Conservation (phyloP, 2,797 vertebrate genomes). For the Mormyrops attenuatus region DNA sequence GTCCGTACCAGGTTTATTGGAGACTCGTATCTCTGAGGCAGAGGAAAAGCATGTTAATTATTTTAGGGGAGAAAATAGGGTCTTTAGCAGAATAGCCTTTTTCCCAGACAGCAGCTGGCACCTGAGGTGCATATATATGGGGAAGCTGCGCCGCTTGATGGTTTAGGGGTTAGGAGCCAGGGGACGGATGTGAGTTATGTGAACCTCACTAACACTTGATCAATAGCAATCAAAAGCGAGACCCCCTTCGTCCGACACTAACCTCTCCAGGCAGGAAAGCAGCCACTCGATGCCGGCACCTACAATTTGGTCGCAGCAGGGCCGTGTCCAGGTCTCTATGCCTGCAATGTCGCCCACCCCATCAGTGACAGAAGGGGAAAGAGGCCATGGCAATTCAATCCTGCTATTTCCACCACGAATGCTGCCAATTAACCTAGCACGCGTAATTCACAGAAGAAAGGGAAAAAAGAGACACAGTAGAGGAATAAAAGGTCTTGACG, state of each 20-base stretch:
- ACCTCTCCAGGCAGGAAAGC: neutral
- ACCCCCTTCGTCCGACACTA: neutral
- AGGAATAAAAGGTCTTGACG: neutral
- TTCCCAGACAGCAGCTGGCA: neutral
- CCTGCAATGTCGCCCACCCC: neutral
- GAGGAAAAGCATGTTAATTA: neutral
- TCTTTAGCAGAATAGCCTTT: neutral
- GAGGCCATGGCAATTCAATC: neutral
- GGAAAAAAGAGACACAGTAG: neutral
- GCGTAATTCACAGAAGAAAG: neutral
- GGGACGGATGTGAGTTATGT: neutral
- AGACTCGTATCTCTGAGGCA: conserved; percentile 13
- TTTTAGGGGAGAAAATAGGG: neutral
- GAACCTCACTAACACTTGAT: neutral
- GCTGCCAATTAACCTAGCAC: neutral
- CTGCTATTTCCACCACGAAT: neutral
- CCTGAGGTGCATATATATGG: neutral
- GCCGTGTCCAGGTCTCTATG: neutral
- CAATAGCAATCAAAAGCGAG: neutral
- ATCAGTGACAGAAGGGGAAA: neutral
- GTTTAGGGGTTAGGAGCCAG: neutral
- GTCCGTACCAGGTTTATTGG: neutral
- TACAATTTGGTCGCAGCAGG: neutral
- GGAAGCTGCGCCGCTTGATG: neutral
- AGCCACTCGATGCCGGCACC: neutral